These are phyloP conservation scores for Tethea ocularis DNA, from an alignment of 2,888 invertebrate species.

Conservation along the genomic window DNA sequence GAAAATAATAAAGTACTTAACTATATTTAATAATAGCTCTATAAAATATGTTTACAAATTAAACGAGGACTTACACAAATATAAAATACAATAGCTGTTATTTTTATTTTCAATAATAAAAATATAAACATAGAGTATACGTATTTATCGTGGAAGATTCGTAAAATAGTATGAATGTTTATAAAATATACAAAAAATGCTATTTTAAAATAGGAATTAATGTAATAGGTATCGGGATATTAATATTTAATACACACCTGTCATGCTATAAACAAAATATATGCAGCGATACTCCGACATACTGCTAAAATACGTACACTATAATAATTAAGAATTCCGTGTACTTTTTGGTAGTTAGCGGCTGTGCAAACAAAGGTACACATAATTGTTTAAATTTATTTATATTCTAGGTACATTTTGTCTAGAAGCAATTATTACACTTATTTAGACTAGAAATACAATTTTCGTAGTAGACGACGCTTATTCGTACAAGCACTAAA, in stretches of 20 bases:
- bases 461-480: not conserved
- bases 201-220: not conserved
- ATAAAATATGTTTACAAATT: not conserved
- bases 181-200: not conserved
- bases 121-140: not conserved
- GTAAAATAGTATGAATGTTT: not conserved
- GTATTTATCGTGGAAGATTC: not conserved
- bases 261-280: not conserved
- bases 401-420: not conserved
- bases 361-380: slow-evolving; percentile 6
- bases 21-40: not conserved
- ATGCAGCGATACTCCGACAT: not conserved
- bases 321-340: not conserved
- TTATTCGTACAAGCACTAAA: not conserved
- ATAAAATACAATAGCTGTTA: not conserved
- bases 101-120: not conserved
- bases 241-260: not conserved
- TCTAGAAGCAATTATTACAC: not conserved
- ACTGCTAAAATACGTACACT: not conserved
- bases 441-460: not conserved
- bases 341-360: slow-evolving; percentile 5
- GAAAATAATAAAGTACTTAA: not conserved
- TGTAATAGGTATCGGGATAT: not conserved
- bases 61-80: not conserved
- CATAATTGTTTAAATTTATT: not conserved